A percentile compares a stretch with the other conserved stretches of the same genome.
Conservation (phyloP, 2,888 invertebrate species). For the Sepioteuthis lessoniana region DNA sequence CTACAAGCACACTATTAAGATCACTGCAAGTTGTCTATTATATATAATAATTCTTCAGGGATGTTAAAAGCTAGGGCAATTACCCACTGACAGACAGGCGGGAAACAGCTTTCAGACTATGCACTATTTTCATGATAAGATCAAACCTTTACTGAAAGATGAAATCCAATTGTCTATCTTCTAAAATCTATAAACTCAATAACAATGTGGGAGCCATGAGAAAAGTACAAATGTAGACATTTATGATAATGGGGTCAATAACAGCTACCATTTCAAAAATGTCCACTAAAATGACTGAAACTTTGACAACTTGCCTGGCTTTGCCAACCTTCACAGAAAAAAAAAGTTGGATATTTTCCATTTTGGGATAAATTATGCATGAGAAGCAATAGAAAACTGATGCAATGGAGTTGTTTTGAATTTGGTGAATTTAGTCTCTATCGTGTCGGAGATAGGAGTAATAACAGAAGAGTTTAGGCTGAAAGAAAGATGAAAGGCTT, state of each 20-base stretch:
- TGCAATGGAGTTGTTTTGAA: not conserved
- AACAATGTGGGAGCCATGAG: not conserved
- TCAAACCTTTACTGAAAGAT: not conserved
- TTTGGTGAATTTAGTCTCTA: not conserved
- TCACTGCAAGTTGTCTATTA: not conserved
- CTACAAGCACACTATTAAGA: not conserved
- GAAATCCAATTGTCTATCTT: not conserved
- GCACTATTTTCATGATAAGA: not conserved
- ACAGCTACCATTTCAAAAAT: not conserved
- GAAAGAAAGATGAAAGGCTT: not conserved
- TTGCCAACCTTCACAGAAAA: not conserved
- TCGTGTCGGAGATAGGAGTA: not conserved
- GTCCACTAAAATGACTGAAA: conserved; percentile 21
- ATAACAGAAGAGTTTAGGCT: not conserved
- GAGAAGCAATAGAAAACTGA: not conserved
- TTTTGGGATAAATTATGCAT: not conserved
- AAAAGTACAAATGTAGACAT: not conserved
- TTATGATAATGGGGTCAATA: not conserved
- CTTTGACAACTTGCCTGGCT: conserved; percentile 33
- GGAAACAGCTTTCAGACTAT: not conserved
- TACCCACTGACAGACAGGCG: not conserved
- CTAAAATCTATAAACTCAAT: not conserved
- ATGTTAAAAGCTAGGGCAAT: conserved; percentile 33
- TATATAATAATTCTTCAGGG: not conserved
- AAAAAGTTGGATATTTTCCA: not conserved